Evolutionary conservation across 2,113 vertebrate species (phyloP).

Genomic region (Dicrurus megarhynchus): DNA sequence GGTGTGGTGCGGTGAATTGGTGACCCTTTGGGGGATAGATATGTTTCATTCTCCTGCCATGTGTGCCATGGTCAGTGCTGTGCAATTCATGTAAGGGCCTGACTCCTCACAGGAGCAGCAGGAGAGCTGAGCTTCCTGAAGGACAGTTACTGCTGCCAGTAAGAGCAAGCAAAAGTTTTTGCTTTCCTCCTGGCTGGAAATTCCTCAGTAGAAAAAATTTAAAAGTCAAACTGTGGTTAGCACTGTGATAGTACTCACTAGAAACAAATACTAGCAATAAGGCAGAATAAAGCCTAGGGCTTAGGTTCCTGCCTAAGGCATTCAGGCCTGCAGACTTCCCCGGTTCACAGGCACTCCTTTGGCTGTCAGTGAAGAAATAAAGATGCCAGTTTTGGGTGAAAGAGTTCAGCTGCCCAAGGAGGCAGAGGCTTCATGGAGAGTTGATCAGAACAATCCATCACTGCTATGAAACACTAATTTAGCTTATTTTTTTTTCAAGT

Average conservation of each 20-base stretch:
- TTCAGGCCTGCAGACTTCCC: not conserved
- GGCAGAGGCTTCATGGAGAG: not conserved
- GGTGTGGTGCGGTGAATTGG: accelerated
- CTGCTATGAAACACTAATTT: not conserved
- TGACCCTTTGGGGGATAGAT: not conserved
- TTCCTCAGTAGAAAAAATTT: not conserved
- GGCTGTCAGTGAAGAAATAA: not conserved
- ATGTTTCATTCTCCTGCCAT: not conserved
- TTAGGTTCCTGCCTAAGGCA: not conserved
- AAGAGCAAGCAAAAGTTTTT: not conserved
- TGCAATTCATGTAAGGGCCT: not conserved
- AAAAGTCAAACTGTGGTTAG: not conserved
- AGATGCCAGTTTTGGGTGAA: not conserved
- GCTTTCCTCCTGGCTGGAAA: not conserved
- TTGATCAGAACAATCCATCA: not conserved
- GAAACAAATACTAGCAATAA: not conserved
- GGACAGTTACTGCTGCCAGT: not conserved
- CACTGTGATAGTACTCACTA: not conserved
- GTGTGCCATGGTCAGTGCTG: not conserved
- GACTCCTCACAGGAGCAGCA: not conserved
- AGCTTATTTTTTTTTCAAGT: not conserved
- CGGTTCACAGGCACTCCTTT: not conserved
- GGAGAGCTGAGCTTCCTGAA: not conserved
- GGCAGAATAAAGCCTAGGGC: not conserved
- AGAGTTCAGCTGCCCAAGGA: not conserved